phyloP scores from a whole-genome alignment of 2,797 vertebrate genomes.

The Coregonus ussuriensis region DNA sequence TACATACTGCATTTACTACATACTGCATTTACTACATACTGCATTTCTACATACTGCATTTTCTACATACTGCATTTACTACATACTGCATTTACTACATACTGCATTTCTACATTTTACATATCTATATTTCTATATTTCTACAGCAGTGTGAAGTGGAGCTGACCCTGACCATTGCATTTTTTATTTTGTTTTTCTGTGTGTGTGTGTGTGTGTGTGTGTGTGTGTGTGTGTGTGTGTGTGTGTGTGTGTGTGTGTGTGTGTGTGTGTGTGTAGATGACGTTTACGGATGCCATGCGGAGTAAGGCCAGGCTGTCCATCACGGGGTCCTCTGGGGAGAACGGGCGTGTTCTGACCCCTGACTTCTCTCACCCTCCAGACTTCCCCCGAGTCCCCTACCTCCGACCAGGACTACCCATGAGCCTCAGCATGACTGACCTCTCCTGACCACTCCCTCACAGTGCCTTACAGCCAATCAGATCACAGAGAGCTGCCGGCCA shows the following conservation, averaged over 20 bases:
- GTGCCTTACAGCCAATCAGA: conserved; percentile 69
- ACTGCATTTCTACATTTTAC: conserved; percentile 1
- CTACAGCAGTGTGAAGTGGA: neutral
- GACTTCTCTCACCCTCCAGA: conserved; percentile 78
- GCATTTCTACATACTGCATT: too few species aligned
- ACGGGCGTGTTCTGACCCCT: conserved; percentile 91
- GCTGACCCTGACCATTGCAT: neutral
- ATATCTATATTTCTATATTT: conserved; percentile 20
- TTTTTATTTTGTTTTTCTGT: neutral
- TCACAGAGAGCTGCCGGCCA: neutral
- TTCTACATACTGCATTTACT: neutral
- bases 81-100: neutral
- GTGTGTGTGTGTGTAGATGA: conserved; percentile 82
- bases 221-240: conserved; percentile 7
- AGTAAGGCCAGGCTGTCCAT: conserved; percentile 97
- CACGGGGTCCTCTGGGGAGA: conserved; percentile 95
- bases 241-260: conserved; percentile 28
- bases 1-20: too few species aligned
- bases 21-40: too few species aligned
- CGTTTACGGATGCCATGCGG: conserved; percentile 93
- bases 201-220: conserved; percentile 18
- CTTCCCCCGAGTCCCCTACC: conserved; percentile 94
- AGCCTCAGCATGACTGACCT: conserved; percentile 92
- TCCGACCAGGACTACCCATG: conserved; percentile 99
- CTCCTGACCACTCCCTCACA: conserved; percentile 70